Conservation (phyloP, 2,888 invertebrate genomes). For the Heterodera filipjevi region DNA sequence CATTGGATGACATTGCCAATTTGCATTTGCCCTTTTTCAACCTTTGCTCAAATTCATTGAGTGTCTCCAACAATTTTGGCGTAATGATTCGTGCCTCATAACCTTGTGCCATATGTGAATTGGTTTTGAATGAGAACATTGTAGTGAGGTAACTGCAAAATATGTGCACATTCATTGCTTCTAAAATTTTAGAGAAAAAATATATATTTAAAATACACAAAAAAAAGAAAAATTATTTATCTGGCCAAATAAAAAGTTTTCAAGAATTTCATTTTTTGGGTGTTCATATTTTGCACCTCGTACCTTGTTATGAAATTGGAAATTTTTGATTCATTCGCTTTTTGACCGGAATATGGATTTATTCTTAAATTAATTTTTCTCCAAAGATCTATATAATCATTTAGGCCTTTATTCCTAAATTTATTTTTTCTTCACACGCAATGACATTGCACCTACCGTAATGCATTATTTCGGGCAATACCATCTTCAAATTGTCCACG, state of each 20-base stretch:
- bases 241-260: too few relatives aligned
- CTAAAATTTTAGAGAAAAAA: not conserved
- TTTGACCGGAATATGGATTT: too few relatives aligned
- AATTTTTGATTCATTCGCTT: too few relatives aligned
- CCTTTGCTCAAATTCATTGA: not conserved
- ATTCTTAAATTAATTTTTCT: too few relatives aligned
- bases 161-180: not conserved
- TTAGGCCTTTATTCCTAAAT: too few relatives aligned
- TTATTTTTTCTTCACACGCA: too few relatives aligned
- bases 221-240: too few relatives aligned
- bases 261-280: too few relatives aligned
- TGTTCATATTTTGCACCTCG: too few relatives aligned
- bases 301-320: too few relatives aligned
- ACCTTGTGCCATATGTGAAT: not conserved
- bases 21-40: not conserved
- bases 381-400: too few relatives aligned
- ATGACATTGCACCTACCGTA: slow-evolving; percentile 8
- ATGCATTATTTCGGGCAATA: slow-evolving; percentile 2
- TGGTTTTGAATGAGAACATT: not conserved
- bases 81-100: not conserved
- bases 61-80: not conserved
- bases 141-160: not conserved
- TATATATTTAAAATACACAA: too few relatives aligned
- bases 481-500: not conserved
- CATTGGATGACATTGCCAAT: not conserved